phyloP scores from a whole-genome alignment of 2,797 vertebrate species.

The Gymnopithys bicolor region DNA sequence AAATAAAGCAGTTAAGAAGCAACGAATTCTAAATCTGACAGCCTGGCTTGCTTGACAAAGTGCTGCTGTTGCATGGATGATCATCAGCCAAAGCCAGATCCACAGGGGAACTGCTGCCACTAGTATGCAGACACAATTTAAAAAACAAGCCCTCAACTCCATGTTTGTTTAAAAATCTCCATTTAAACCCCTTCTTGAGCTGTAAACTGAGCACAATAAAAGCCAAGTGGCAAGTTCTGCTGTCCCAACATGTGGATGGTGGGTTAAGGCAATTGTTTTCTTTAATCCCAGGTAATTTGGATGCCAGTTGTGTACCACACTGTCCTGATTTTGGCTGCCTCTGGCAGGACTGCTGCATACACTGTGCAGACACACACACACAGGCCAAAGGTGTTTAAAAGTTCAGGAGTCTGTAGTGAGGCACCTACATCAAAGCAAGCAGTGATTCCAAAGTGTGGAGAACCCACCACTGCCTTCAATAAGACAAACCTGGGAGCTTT shows the following conservation, averaged over 20 bases:
- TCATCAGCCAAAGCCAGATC: not conserved
- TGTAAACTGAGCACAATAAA: not conserved
- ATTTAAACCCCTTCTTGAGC: not conserved
- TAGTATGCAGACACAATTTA: not conserved
- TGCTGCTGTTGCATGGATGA: not conserved
- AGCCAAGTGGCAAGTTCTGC: not conserved
- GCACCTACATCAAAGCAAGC: not conserved
- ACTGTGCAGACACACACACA: not conserved
- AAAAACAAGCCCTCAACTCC: not conserved
- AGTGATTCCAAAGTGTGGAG: fast-evolving
- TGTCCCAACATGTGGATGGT: not conserved
- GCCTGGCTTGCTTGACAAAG: not conserved
- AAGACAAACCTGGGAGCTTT: not conserved
- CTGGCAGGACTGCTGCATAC: not conserved
- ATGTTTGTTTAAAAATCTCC: not conserved
- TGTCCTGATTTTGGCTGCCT: not conserved
- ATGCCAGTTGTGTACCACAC: not conserved
- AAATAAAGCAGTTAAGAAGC: not conserved
- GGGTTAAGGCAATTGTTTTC: not conserved
- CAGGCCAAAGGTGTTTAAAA: not conserved
- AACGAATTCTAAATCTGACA: fast-evolving
- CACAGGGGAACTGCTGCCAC: not conserved
- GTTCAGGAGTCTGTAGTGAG: not conserved
- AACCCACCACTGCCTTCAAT: not conserved
- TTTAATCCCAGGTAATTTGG: not conserved